Evolutionary conservation across 2,888 invertebrate species (phyloP), one percentile per base, ranked within the genome.

Genomic region (Xestobium rufovillosum): DNA sequence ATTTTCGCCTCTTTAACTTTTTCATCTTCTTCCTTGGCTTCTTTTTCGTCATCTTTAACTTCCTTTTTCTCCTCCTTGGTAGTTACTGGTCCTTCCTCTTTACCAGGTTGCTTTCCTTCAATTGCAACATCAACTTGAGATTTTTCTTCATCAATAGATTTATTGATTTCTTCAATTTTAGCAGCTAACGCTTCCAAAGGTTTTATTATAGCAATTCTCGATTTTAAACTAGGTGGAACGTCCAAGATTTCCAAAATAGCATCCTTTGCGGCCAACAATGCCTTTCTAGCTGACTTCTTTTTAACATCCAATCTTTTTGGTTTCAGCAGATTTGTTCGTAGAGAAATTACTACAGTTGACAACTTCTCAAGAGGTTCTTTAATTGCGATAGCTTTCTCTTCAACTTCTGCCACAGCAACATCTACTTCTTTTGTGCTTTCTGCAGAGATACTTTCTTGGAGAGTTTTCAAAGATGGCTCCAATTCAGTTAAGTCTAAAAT

Each of bases 321-420:
- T 2, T 14, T 17, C 23, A 6, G 9, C 3, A 19, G 10, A 32
- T 16, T 16, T 10, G 9, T 37, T 2, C 14, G 26, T 16, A 19
- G 26, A 2, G 37, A 25, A 15, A 37, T 26, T 2, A 37, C 8
- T 6, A 37, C 16, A 25, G 29, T 17, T 6, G 34, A 37, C 11
- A 41, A 17, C 14, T 23, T 30, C 9, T 41, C 23, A 15, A 41
- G 15, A 10, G 41, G 37, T n/a, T n/a, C n/a, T n/a, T n/a, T n/a
- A n/a, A n/a, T n/a, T n/a, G n/a, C n/a, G n/a, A n/a, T n/a, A n/a
- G n/a, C n/a, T n/a, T n/a, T n/a, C n/a, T n/a, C n/a, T n/a, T n/a
- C n/a, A n/a, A n/a, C n/a, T n/a, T n/a, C n/a, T n/a, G n/a, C n/a
- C n/a, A 8, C 23, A 8, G 8, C n/a, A 8, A n/a, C 23, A 23